Percentiles rank a stretch among this genome's conserved stretches.
Evolutionary conservation across 2,113 vertebrate genomes (phyloP).

Genomic region (Oncorhynchus masou): DNA sequence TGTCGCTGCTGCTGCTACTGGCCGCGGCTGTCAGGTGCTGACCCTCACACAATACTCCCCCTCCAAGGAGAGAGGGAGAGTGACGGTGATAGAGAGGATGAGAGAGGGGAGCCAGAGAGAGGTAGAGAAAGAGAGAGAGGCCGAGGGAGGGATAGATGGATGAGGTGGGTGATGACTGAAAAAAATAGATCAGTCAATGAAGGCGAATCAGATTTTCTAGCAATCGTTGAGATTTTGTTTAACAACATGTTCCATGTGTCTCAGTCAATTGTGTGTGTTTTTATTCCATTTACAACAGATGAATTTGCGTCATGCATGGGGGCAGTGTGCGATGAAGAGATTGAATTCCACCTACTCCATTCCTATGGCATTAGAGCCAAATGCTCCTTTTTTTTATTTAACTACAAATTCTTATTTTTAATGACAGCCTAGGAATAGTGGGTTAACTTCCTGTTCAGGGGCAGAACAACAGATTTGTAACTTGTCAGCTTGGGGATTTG

Average conservation of each 20-base stretch:
- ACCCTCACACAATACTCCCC: conserved; percentile 47
- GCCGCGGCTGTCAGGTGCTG: conserved; percentile 43
- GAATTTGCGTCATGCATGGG: too few species aligned
- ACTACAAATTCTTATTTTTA: too few species aligned
- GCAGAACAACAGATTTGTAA: too few species aligned
- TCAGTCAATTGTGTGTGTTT: too few species aligned
- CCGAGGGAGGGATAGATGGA: neutral
- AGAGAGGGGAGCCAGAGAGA: conserved; percentile 6
- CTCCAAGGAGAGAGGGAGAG: neutral
- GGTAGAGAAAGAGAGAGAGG: neutral
- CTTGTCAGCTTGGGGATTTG: too few species aligned
- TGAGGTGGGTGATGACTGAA: neutral
- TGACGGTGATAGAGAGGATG: neutral
- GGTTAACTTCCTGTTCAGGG: too few species aligned
- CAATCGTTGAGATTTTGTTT: too few species aligned
- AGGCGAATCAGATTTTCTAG: too few species aligned
- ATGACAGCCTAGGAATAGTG: too few species aligned
- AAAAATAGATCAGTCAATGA: neutral
- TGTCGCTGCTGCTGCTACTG: conserved; percentile 48
- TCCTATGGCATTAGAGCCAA: conserved; percentile 11
- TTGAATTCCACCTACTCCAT: conserved; percentile 28
- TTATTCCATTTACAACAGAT: too few species aligned
- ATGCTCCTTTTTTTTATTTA: too few species aligned
- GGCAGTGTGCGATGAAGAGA: neutral
- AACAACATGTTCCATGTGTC: too few species aligned